A percentile compares a stretch with the other conserved stretches of the same genome.
Conservation (phyloP, 2,113 vertebrate species). For the Tyrannus savana region DNA sequence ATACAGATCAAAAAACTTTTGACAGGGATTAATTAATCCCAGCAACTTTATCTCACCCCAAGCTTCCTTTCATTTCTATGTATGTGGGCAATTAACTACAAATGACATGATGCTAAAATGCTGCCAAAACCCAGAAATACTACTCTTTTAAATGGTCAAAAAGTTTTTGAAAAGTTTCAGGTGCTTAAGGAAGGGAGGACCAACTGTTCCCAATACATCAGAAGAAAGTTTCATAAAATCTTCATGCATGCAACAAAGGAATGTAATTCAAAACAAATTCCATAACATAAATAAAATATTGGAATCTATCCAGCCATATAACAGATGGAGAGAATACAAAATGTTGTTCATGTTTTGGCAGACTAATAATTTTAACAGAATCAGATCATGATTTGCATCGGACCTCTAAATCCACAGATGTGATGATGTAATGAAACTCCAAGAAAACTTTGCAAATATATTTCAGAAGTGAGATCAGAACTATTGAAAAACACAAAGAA, state of each 20-base stretch:
- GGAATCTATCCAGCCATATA: constrained; percentile 19
- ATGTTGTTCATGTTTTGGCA: constrained; percentile 1
- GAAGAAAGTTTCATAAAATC: background rate
- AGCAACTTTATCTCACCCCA: background rate
- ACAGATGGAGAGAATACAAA: constrained; percentile 50
- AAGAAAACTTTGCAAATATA: background rate
- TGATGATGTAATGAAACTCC: background rate
- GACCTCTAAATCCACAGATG: constrained; percentile 22
- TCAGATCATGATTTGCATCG: constrained; percentile 32
- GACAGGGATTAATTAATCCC: background rate
- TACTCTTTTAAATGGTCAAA: background rate
- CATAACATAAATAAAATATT: constrained; percentile 46
- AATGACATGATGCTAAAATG: background rate
- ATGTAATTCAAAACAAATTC: constrained; percentile 25
- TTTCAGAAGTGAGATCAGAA: constrained; percentile 19
- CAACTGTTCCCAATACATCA: background rate
- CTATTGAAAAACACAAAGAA: background rate
- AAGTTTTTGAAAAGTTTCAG: background rate
- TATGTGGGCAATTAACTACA: background rate
- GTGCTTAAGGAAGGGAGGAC: background rate
- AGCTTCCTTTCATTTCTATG: background rate
- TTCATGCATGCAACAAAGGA: background rate
- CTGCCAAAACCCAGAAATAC: background rate
- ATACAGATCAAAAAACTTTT: background rate
- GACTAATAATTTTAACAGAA: constrained; percentile 7